phyloP scores from a whole-genome alignment of 2,113 vertebrate species.

The Thomomys bottae region DNA sequence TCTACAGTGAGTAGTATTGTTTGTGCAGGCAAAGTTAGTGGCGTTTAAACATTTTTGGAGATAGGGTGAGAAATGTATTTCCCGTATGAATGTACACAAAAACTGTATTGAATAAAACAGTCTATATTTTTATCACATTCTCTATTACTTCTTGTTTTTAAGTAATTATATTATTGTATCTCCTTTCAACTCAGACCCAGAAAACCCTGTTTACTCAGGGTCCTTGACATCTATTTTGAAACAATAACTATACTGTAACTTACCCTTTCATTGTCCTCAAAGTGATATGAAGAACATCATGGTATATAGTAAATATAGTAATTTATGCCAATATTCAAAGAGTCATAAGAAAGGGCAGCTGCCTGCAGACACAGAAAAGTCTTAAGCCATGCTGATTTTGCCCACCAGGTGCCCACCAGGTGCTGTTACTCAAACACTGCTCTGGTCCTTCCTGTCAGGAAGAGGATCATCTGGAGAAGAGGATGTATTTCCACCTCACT shows the following conservation, averaged over 20 bases:
- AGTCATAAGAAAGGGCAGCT: neutral
- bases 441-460: neutral
- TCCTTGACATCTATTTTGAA: neutral
- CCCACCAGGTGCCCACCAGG: neutral
- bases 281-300: conserved; percentile 28
- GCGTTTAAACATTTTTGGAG: conserved; percentile 11
- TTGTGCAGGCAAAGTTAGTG: neutral
- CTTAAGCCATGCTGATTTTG: neutral
- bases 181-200: neutral
- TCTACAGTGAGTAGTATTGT: neutral
- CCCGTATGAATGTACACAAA: neutral
- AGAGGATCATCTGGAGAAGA: neutral
- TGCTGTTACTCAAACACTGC: neutral
- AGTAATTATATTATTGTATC: neutral
- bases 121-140: neutral
- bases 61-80: neutral
- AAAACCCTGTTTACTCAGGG: neutral
- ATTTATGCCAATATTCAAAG: neutral
- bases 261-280: conserved; percentile 8
- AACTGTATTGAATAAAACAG: neutral
- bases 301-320: neutral
- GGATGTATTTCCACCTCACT: neutral
- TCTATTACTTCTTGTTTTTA: neutral
- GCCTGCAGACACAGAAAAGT: neutral
- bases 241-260: neutral